These are phyloP conservation scores for Phocides pigmalion DNA, from an alignment of 1,140 invertebrate genomes.

Conservation along the genomic window DNA sequence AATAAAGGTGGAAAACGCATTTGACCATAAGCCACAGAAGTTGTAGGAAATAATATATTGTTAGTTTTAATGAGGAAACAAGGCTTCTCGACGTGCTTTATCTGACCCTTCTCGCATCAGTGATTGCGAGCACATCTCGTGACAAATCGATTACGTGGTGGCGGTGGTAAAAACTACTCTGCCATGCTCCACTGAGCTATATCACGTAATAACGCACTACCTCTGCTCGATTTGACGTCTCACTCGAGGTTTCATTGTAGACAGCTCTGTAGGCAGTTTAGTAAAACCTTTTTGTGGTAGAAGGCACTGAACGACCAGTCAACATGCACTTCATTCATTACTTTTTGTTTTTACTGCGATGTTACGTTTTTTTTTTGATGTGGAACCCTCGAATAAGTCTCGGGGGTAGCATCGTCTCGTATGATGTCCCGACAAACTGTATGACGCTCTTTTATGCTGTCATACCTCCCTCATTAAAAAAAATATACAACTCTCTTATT, in stretches of 20 bases:
- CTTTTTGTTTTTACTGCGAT: no score
- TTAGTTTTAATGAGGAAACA: conserved; percentile 16
- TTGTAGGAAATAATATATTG: no score
- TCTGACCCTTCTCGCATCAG: conserved; percentile 12
- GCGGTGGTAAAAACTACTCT: conserved; percentile 31
- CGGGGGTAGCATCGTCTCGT: no score
- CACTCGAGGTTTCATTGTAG: conserved; percentile 8
- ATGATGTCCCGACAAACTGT: no score
- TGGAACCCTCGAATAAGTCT: no score
- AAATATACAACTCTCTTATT: no score
- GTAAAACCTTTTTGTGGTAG: not conserved
- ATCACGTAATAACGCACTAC: conserved; percentile 38
- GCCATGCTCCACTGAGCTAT: conserved; percentile 61
- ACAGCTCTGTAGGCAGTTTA: not conserved
- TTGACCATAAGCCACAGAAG: no score
- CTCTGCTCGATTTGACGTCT: conserved; percentile 10
- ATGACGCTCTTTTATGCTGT: no score
- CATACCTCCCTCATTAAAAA: no score
- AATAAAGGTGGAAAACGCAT: no score
- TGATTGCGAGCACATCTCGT: conserved; percentile 14
- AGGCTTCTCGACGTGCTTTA: conserved; percentile 8
- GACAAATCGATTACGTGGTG: conserved; percentile 44
- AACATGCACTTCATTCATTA: not conserved
- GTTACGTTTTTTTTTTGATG: no score
- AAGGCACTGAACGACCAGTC: not conserved